These are phyloP conservation scores for Halisarca cf. caerulea DNA, from an alignment of 37 sponge, comb jelly and placozoan genomes.

Conservation along the genomic window DNA sequence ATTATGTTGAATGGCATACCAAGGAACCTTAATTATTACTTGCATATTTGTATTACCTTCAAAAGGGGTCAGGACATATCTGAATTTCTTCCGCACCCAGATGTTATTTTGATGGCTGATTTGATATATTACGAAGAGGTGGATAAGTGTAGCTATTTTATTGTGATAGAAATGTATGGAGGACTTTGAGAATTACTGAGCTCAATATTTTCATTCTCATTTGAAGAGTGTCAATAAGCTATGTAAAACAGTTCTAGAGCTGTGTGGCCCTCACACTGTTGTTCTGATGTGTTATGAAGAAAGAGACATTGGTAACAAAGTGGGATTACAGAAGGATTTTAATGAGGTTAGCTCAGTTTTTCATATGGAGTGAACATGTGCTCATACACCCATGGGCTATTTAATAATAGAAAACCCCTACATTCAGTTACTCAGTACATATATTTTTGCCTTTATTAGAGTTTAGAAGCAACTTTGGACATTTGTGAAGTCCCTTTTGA, in stretches of 20 bases:
- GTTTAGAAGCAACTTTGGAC: no score
- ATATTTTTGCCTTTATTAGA: no score
- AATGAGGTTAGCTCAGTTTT: no score
- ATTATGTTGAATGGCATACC: no score
- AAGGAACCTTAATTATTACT: no score
- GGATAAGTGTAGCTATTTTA: background rate
- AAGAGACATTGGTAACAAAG: conserved; percentile 79
- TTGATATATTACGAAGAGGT: conserved; percentile 83
- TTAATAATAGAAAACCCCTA: no score
- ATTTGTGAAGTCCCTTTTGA: no score
- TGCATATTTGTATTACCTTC: background rate
- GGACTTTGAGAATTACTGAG: no score
- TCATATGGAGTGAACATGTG: no score
- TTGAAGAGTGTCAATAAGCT: conserved; percentile 50
- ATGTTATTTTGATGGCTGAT: conserved; percentile 82
- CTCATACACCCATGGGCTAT: no score
- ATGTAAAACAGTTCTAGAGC: conserved; percentile 48
- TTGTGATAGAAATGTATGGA: background rate
- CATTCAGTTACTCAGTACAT: no score
- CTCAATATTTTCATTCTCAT: background rate
- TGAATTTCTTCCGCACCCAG: conserved; percentile 35
- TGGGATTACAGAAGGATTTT: no score
- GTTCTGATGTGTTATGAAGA: conserved; percentile 81
- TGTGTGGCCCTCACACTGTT: conserved; percentile 38
- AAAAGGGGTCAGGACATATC: conserved; percentile 41